These are phyloP conservation scores for Epirrhoe alternata DNA, from an alignment of 2,888 invertebrate species.

Conservation along the genomic window DNA sequence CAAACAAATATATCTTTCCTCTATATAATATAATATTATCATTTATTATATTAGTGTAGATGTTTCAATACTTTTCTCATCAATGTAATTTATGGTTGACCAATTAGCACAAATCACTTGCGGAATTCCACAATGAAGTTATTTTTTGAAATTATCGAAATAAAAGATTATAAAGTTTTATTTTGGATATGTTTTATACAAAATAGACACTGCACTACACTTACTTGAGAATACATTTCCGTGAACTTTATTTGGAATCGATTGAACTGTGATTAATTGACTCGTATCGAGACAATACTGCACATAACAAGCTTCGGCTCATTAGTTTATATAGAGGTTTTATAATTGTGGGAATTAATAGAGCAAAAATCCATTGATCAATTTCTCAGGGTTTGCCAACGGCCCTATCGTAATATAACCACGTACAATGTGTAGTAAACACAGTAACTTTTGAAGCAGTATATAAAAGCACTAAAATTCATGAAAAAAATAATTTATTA, in stretches of 20 bases:
- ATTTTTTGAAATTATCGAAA: too few relatives aligned
- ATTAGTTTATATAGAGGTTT: constrained; percentile 77
- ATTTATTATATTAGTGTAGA: too few relatives aligned
- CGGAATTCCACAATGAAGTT: too few relatives aligned
- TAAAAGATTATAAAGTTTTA: background rate
- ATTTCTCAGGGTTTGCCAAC: constrained; percentile 78
- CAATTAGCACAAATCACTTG: too few relatives aligned
- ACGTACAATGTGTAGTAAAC: constrained; percentile 35
- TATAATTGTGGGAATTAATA: constrained; percentile 82
- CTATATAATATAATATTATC: too few relatives aligned
- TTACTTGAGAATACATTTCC: constrained; percentile 70
- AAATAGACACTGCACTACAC: constrained; percentile 41
- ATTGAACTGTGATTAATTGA: constrained; percentile 42
- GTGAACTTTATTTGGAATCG: constrained; percentile 29
- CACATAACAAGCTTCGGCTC: constrained; percentile 53
- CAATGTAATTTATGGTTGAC: too few relatives aligned
- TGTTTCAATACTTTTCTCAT: too few relatives aligned
- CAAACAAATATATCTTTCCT: too few relatives aligned
- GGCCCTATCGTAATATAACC: constrained; percentile 66
- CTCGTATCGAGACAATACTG: constrained; percentile 62
- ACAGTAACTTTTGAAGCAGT: background rate
- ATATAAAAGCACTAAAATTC: background rate
- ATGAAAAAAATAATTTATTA: too few relatives aligned
- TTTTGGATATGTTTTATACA: background rate
- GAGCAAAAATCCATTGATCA: constrained; percentile 81